These are phyloP conservation scores for Cavia aperea DNA, from an alignment of 2,113 vertebrate genomes.

Conservation along the genomic window DNA sequence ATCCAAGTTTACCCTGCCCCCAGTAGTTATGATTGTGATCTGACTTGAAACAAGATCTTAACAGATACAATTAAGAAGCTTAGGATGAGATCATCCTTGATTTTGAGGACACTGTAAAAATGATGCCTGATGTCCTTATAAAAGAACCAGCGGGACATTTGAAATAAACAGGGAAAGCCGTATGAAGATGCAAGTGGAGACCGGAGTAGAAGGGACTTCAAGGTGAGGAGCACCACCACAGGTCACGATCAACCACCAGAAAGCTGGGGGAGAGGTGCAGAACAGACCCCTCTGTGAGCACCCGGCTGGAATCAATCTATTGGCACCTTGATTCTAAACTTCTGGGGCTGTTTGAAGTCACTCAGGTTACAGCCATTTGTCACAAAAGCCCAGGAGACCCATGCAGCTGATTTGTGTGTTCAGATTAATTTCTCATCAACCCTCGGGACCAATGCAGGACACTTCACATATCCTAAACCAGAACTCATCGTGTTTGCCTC, in stretches of 20 bases:
- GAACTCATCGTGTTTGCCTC: neutral
- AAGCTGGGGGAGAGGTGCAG: rapidly evolving
- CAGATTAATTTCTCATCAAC: neutral
- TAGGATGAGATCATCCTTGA: neutral
- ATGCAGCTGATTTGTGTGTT: neutral
- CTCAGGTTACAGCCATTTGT: neutral
- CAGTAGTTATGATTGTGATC: rapidly evolving
- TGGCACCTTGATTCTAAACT: neutral
- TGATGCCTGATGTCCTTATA: neutral
- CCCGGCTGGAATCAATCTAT: neutral
- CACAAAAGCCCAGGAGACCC: neutral
- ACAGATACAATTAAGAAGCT: neutral
- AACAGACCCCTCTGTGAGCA: neutral
- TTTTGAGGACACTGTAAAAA: neutral
- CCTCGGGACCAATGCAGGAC: neutral
- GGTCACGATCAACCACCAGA: no score
- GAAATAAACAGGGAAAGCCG: neutral
- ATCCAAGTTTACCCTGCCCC: no score
- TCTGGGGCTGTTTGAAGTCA: neutral
- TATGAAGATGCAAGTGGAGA: no score
- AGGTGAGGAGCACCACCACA: neutral
- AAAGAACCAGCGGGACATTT: neutral
- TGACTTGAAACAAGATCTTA: neutral
- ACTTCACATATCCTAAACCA: neutral
- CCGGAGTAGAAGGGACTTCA: rapidly evolving